These are phyloP conservation scores for Pelusios castaneus DNA, from an alignment of 2,113 vertebrate species.

Conservation along the genomic window DNA sequence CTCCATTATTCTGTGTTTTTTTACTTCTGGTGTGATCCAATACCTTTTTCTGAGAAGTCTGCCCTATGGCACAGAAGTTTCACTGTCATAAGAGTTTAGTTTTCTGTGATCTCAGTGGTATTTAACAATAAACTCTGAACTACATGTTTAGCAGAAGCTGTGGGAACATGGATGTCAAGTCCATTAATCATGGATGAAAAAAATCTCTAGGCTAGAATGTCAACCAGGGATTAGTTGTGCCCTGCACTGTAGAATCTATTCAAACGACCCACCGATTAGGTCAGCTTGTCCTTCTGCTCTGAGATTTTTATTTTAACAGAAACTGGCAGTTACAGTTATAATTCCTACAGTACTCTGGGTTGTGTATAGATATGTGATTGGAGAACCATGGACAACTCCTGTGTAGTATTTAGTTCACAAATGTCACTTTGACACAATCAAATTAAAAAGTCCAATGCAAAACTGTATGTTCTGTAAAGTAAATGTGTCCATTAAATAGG, in stretches of 20 bases:
- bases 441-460: slow-evolving; percentile 20
- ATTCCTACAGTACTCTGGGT: slow-evolving; percentile 54
- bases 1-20: slow-evolving; percentile 16
- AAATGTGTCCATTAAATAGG: slow-evolving; percentile 40
- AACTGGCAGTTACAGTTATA: slow-evolving; percentile 60
- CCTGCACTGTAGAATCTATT: slow-evolving; percentile 71
- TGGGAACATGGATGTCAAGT: slow-evolving; percentile 79
- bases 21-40: slow-evolving; percentile 42
- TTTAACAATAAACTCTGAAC: slow-evolving; percentile 77
- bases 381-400: slow-evolving; percentile 17
- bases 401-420: slow-evolving; percentile 21
- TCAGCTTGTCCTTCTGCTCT: slow-evolving; percentile 72
- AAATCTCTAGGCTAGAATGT: slow-evolving; percentile 69
- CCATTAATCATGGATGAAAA: slow-evolving; percentile 81
- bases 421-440: slow-evolving; percentile 46
- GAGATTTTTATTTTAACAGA: slow-evolving; percentile 57
- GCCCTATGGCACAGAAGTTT: slow-evolving; percentile 71
- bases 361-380: neutral
- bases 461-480: slow-evolving; percentile 33
- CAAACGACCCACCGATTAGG: slow-evolving; percentile 71
- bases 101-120: slow-evolving; percentile 80
- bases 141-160: slow-evolving; percentile 73
- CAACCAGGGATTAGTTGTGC: slow-evolving; percentile 72
- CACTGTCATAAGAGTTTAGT: slow-evolving; percentile 73
- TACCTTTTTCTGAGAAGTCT: slow-evolving; percentile 53